Evolutionary conservation across 1,140 invertebrate species (phyloP).

Genomic region (Semibalanus balanoides): DNA sequence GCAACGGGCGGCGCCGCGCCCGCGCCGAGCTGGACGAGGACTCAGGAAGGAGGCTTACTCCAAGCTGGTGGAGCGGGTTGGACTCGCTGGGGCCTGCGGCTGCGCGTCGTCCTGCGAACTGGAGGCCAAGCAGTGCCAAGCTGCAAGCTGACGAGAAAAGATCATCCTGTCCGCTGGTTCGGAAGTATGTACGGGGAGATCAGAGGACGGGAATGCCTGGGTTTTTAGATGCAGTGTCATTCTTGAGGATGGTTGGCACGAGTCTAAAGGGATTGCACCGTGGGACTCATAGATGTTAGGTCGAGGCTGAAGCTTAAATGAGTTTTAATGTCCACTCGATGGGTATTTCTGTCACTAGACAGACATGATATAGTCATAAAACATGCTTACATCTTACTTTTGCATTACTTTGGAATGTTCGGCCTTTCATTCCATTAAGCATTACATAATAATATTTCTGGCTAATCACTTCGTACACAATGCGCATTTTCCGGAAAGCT

Average conservation of each 20-base stretch:
- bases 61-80: slow-evolving; percentile 14
- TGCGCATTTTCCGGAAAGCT: too few relatives aligned
- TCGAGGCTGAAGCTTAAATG: neutral
- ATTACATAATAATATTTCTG: too few relatives aligned
- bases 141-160: slow-evolving; percentile 22
- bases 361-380: too few relatives aligned
- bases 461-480: too few relatives aligned
- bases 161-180: slow-evolving; percentile 25
- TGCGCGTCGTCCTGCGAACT: slow-evolving; percentile 26
- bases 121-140: slow-evolving; percentile 17
- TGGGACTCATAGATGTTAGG: too few relatives aligned
- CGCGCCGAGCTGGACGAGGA: slow-evolving; percentile 14
- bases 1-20: slow-evolving; percentile 13
- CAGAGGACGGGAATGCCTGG: neutral
- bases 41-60: slow-evolving; percentile 16
- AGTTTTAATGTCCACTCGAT: neutral
- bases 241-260: neutral
- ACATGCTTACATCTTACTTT: too few relatives aligned
- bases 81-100: slow-evolving; percentile 25
- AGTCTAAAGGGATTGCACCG: too few relatives aligned
- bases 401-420: too few relatives aligned
- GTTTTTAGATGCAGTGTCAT: too few relatives aligned
- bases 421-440: too few relatives aligned
- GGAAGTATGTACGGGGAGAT: slow-evolving; percentile 18
- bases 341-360: too few relatives aligned